These are phyloP conservation scores for Heliothis subflexa DNA, from an alignment of 1,140 invertebrate genomes.

Conservation along the genomic window DNA sequence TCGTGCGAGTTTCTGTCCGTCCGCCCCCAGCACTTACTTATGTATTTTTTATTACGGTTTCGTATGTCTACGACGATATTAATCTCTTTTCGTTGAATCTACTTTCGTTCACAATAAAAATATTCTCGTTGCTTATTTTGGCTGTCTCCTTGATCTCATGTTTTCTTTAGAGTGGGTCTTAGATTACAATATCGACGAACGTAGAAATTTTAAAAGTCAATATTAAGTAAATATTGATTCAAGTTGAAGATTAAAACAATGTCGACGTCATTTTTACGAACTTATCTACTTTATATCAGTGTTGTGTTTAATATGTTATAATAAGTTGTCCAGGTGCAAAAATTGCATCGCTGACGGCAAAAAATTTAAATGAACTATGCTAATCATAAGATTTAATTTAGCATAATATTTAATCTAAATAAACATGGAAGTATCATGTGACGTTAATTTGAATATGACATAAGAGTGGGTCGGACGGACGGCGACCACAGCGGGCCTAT, in stretches of 20 bases:
- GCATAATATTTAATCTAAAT: not conserved
- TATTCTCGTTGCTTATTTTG: slow-evolving; percentile 28
- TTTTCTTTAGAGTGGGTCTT: not conserved
- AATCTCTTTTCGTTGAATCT: slow-evolving; percentile 45
- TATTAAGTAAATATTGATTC: too few species aligned
- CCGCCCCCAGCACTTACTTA: slow-evolving; percentile 68
- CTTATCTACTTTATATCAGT: not conserved
- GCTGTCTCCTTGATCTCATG: slow-evolving; percentile 3
- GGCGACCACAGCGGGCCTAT: slow-evolving; percentile 69
- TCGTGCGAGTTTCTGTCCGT: slow-evolving; percentile 67
- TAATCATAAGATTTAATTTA: not conserved
- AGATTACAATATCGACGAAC: not conserved
- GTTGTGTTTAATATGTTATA: not conserved
- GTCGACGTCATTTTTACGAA: not conserved
- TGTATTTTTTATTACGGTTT: slow-evolving; percentile 77
- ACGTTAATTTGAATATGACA: slow-evolving; percentile 49
- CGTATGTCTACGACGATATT: slow-evolving; percentile 62
- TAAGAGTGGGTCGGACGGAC: slow-evolving; percentile 64
- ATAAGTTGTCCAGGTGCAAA: slow-evolving; percentile 15
- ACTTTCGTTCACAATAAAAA: slow-evolving; percentile 34
- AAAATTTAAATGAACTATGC: not conserved
- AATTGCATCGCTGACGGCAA: not conserved
- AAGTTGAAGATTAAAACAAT: not conserved
- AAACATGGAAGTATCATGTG: slow-evolving; percentile 10
- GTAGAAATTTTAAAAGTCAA: too few species aligned